Base-by-base conservation (phyloP, 1,140 invertebrate genomes). In the Nasonia giraulti region DNA sequence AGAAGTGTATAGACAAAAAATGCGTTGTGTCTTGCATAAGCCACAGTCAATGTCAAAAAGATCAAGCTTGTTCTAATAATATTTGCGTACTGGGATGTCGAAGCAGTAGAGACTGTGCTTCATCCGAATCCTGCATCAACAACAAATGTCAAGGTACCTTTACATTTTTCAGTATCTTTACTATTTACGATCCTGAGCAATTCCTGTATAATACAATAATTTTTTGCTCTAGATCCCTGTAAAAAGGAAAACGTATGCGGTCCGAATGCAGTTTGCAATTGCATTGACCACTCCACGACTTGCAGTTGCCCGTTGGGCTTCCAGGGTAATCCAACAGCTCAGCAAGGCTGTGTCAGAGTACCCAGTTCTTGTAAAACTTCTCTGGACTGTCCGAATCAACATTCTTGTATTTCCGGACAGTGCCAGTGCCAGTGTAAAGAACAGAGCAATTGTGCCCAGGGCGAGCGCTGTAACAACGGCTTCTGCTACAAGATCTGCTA, bases 401-500 rank as follows among this genome's bases (percentile, higher is more conserved):
- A 97, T 86, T 94, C 95, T 90, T 98, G 97, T 90, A 94, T 96
- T 33, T 95, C 94, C 17, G 95, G 95, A 55, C 93, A 95, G 82
- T 98, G 97, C 88, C 95, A 96, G 89, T 94, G 96, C 14, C 95
- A 96, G 23, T 98, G 97, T 89, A 93, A 94, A 86, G 95, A 95
- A 76, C 95, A 95, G 73, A 93, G 91, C 6, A 93, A 95, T 73
- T 98, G 97, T 90, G 97, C 97, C 0, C 94, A 96, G 27, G 97
- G 97, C 17, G 97, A 98, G 92, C 95, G 96, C 75, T 98, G 97
- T 88, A 94, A 94, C 78, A 95, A 96, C 82, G 96, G 95, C 85
- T 94, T 96, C 44, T 98, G 97, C 87, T 93, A 96, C 20, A 98
- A 97, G 93, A 94, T 98, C 47, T 98, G 98, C 90, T 97, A 97